Evolutionary conservation across 2,797 vertebrate genomes (phyloP).

Genomic region (Aeoliscus strigatus): DNA sequence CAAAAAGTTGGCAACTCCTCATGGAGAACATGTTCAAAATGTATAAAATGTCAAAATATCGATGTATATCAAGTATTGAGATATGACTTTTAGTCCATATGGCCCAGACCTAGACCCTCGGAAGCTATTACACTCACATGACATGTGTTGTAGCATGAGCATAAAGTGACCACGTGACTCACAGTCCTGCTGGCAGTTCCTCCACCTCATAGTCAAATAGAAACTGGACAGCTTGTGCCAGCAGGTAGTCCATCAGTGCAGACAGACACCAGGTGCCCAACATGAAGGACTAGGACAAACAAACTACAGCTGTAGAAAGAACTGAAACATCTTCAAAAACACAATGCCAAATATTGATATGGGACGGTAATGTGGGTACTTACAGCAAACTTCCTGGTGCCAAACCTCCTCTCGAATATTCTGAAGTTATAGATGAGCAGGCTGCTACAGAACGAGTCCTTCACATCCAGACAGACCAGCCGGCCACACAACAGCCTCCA

Average conservation of each 20-base stretch:
- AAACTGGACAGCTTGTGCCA: constrained; percentile 77
- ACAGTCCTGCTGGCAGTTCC: constrained; percentile 91
- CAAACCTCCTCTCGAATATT: constrained; percentile 94
- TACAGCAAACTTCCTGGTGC: constrained; percentile 93
- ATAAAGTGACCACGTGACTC: constrained; percentile 64
- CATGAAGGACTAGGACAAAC: constrained; percentile 84
- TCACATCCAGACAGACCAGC: constrained; percentile 89
- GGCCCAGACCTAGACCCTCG: too few species aligned
- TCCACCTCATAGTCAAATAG: constrained; percentile 81
- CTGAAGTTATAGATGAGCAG: constrained; percentile 96
- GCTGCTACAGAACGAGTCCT: constrained; percentile 93
- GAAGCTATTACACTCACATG: too few species aligned
- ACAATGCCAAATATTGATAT: too few species aligned
- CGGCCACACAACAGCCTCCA: constrained; percentile 88
- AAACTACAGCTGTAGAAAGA: background rate
- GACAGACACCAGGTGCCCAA: constrained; percentile 89
- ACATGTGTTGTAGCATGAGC: too few species aligned
- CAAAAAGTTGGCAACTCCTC: too few species aligned
- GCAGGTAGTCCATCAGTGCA: constrained; percentile 82
- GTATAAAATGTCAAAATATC: too few species aligned
- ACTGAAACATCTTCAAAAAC: constrained; percentile 3
- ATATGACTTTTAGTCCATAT: too few species aligned
- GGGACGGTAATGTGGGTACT: too few species aligned
- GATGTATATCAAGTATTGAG: too few species aligned
- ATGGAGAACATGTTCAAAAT: too few species aligned